Conservation (phyloP, 2,113 vertebrate genomes). For the Dipodomys stephensi region DNA sequence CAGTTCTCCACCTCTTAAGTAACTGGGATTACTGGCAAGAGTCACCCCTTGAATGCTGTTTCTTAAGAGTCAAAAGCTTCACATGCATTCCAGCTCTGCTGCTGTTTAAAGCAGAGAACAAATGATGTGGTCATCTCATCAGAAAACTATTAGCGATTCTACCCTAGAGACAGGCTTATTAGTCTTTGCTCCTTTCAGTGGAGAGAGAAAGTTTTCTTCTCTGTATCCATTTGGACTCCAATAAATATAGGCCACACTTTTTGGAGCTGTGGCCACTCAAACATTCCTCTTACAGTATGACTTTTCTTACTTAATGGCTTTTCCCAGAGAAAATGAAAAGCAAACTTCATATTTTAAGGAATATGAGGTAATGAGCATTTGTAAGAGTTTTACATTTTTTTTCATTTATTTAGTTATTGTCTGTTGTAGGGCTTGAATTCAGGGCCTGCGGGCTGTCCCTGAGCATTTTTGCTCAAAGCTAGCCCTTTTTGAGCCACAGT, state of each 20-base stretch:
- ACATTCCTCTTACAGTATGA: not conserved
- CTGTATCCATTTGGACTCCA: conserved; percentile 25
- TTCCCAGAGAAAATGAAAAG: conserved; percentile 41
- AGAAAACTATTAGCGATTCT: conserved; percentile 25
- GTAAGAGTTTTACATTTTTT: too few species aligned
- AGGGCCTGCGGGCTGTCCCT: too few species aligned
- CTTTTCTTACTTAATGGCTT: conserved; percentile 46
- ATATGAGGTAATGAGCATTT: conserved; percentile 53
- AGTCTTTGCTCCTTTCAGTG: conserved; percentile 15
- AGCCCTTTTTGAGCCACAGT: too few species aligned
- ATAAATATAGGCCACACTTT: not conserved
- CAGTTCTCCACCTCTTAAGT: too few species aligned
- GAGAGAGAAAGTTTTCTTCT: not conserved
- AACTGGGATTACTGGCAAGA: too few species aligned
- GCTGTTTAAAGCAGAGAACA: conserved; percentile 14
- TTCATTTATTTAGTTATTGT: too few species aligned
- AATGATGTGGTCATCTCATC: not conserved
- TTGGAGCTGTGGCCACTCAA: conserved; percentile 5
- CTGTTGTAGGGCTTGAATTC: too few species aligned
- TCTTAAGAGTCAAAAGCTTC: not conserved
- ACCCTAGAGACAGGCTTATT: not conserved
- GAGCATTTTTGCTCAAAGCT: too few species aligned
- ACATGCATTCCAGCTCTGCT: not conserved
- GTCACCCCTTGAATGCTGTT: not conserved
- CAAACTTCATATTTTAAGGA: not conserved